Base-by-base conservation (phyloP, 2,113 vertebrate genomes). In the Grammomys dolichurus region DNA sequence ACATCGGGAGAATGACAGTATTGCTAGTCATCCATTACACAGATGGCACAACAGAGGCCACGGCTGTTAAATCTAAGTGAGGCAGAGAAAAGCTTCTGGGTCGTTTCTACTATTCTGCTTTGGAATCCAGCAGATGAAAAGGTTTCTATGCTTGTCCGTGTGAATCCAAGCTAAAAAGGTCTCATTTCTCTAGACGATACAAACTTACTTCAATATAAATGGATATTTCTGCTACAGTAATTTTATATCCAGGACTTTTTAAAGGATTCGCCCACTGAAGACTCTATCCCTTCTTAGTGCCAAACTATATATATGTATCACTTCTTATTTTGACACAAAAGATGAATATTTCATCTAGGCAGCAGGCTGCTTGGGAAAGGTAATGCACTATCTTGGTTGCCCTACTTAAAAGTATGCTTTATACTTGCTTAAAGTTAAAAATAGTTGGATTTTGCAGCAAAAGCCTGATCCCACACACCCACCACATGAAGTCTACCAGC, bases 321-420 rank as follows among this genome's bases (percentile, higher is more conserved):
- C 46, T 77, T 89, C 69, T 91, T 94, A 97, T 97, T 98, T 93
- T 96, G 80, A 93, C 93, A 93, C 22, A 73, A 93, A 95, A 87
- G 75, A 92, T 96, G 92, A 96, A 72, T 95, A 96, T 96, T 95
- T 94, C 81, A 94, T 96, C 95, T 88, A 95, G 76, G 31, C 85
- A 96, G 48, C 88, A 96, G 67, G 54, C 72, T 96, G 70, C 76
- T 80, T 90, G 90, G 81, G 95, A 96, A 94, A 69, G 63, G 76
- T 94, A 87, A 76, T 76, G 65, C 10, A 84, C 65, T 96, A 26
- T 95, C 48, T 97, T 89, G 36, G 70, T 92, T 96, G 85, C 17
- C 80, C 95, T 96, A 95, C 88, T 97, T 96, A 70, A 88, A 96
- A 94, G 75, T 60, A 89, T 78, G 94, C 75, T 93, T 88, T 94